Percentiles rank a stretch among this genome's conserved stretches.
Evolutionary conservation across 2,888 invertebrate genomes (phyloP).

Genomic region (Geotrupes spiniger): DNA sequence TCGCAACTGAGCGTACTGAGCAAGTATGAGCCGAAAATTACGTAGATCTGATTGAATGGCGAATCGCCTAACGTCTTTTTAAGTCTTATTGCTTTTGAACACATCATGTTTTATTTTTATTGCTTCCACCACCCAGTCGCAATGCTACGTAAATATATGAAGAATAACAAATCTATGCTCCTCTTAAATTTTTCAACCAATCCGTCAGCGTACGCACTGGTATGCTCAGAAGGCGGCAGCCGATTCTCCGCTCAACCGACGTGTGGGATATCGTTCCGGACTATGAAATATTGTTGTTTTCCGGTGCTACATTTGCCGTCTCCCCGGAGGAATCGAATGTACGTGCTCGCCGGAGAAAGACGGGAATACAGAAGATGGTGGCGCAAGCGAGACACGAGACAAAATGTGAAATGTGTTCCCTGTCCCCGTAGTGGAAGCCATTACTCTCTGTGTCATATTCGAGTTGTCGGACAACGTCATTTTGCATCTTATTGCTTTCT

Average conservation of each 20-base stretch:
- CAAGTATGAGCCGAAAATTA: no score
- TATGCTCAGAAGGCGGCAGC: constrained; percentile 2
- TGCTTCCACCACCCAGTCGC: no score
- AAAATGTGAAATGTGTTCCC: constrained; percentile 29
- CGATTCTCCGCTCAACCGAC: constrained; percentile 24
- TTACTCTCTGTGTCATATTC: constrained; percentile 35
- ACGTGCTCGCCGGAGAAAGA: constrained; percentile 39
- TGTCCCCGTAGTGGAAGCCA: constrained; percentile 24
- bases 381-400: constrained; percentile 37
- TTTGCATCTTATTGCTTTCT: constrained; percentile 37
- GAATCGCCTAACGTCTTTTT: no score
- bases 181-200: no score
- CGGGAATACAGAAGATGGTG: constrained; percentile 42
- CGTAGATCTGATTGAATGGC: no score
- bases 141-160: no score
- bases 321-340: constrained; percentile 37
- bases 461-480: constrained; percentile 36
- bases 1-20: no score
- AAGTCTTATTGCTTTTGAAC: no score
- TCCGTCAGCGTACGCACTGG: no score
- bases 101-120: no score
- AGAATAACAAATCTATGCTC: no score
- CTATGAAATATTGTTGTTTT: constrained; percentile 46
- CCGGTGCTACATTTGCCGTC: constrained; percentile 46
- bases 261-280: constrained; percentile 42